phyloP scores from a whole-genome alignment of 2,888 invertebrate species.

The Anagyrus pseudococci region DNA sequence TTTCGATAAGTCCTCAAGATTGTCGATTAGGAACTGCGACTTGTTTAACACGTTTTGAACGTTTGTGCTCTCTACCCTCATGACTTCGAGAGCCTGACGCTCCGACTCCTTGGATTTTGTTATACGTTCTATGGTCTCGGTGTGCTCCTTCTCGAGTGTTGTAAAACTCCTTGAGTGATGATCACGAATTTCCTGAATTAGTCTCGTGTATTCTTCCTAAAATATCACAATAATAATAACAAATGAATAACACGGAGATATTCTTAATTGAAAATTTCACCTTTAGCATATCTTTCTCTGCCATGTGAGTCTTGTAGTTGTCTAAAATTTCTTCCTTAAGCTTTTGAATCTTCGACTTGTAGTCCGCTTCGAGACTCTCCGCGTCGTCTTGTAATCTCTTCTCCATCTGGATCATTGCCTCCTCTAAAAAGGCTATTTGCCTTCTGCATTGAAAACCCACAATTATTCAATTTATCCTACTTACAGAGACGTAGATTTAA shows the following conservation, averaged over 20 bases:
- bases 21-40: slow-evolving; percentile 47
- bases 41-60: slow-evolving; percentile 50
- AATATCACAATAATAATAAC: slow-evolving; percentile 2
- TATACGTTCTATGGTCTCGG: slow-evolving; percentile 52
- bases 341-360: slow-evolving; percentile 50
- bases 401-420: slow-evolving; percentile 49
- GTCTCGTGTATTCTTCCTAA: slow-evolving; percentile 46
- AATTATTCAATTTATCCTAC: no score
- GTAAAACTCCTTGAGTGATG: slow-evolving; percentile 49
- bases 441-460: slow-evolving; percentile 43
- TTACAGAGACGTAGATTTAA: neutral
- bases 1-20: slow-evolving; percentile 47
- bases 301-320: slow-evolving; percentile 45
- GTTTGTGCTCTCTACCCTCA: slow-evolving; percentile 49
- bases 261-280: slow-evolving; percentile 36
- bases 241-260: neutral
- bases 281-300: slow-evolving; percentile 50
- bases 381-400: slow-evolving; percentile 48
- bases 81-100: slow-evolving; percentile 47
- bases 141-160: slow-evolving; percentile 52
- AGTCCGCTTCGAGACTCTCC: slow-evolving; percentile 50
- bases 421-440: slow-evolving; percentile 49
- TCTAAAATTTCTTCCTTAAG: slow-evolving; percentile 47
- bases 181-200: slow-evolving; percentile 48
- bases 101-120: slow-evolving; percentile 53